Conservation (phyloP, 2,888 invertebrate species). For the Xanthia icteritia region DNA sequence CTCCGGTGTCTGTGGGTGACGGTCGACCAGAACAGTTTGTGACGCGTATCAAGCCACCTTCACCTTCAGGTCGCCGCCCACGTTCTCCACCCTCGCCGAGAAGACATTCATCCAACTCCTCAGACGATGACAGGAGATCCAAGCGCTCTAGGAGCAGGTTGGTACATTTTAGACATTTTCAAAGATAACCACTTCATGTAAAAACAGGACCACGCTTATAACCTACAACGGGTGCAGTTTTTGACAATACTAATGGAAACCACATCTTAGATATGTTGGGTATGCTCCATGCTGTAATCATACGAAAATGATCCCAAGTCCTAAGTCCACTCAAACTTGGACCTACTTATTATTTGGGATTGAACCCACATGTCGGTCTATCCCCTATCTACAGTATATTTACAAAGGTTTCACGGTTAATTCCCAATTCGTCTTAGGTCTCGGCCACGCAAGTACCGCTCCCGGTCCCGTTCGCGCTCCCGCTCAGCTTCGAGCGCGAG, state of each 20-base stretch:
- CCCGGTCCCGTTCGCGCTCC: conserved; percentile 92
- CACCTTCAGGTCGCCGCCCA: conserved; percentile 82
- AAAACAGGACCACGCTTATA: conserved; percentile 27
- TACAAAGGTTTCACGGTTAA: neutral
- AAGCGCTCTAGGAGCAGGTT: conserved; percentile 86
- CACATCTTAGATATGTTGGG: conserved; percentile 8
- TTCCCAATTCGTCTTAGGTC: conserved; percentile 78
- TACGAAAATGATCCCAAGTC: conserved; percentile 1
- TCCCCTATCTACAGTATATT: neutral
- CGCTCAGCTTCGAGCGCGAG: conserved; percentile 87
- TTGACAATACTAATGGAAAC: conserved; percentile 38
- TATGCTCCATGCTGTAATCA: conserved; percentile 5
- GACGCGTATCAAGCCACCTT: conserved; percentile 86
- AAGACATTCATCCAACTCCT: conserved; percentile 86
- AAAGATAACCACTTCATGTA: conserved; percentile 1
- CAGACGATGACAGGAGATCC: conserved; percentile 81
- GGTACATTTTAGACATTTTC: conserved; percentile 25
- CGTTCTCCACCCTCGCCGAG: conserved; percentile 86
- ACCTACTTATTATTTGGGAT: neutral
- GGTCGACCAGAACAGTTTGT: conserved; percentile 89
- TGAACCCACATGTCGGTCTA: neutral
- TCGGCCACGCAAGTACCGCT: conserved; percentile 92
- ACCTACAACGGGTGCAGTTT: conserved; percentile 16
- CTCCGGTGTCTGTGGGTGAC: conserved; percentile 86
- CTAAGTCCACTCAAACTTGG: neutral